Evolutionary conservation across 2,888 invertebrate species (phyloP).

Genomic region (Mycalesis mineus): DNA sequence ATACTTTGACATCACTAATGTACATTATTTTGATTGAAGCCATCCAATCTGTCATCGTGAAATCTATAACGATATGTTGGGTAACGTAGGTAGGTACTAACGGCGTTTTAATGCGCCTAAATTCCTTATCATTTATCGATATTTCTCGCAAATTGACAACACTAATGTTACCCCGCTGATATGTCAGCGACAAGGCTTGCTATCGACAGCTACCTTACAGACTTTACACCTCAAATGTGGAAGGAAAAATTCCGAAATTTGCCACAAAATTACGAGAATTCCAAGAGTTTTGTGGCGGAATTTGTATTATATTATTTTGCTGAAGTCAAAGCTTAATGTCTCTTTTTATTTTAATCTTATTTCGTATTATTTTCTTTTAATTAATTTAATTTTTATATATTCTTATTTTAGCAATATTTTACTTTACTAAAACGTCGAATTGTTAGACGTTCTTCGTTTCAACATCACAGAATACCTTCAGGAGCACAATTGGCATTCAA

Average conservation of each 20-base stretch:
- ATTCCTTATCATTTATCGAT: background rate
- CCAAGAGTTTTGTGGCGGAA: background rate
- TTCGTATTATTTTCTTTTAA: too few relatives aligned
- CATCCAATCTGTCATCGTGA: too few relatives aligned
- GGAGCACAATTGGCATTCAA: slow-evolving; percentile 14
- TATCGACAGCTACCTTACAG: slow-evolving; percentile 1
- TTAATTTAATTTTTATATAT: too few relatives aligned
- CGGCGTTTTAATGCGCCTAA: too few relatives aligned
- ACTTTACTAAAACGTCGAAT: too few relatives aligned
- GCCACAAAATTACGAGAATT: background rate
- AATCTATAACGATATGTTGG: too few relatives aligned
- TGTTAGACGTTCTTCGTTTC: too few relatives aligned
- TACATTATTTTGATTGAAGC: too few relatives aligned
- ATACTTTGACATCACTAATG: too few relatives aligned
- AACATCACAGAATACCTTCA: background rate
- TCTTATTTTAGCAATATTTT: too few relatives aligned
- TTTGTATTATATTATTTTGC: background rate
- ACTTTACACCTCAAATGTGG: slow-evolving; percentile 7
- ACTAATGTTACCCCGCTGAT: background rate
- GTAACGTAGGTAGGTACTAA: too few relatives aligned
- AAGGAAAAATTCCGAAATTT: background rate
- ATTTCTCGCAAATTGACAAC: background rate
- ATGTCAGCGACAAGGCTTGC: background rate
- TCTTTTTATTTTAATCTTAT: too few relatives aligned
- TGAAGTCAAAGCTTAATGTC: background rate